phyloP scores from a whole-genome alignment of 1,140 invertebrate species.

The Aphidius ervi region DNA sequence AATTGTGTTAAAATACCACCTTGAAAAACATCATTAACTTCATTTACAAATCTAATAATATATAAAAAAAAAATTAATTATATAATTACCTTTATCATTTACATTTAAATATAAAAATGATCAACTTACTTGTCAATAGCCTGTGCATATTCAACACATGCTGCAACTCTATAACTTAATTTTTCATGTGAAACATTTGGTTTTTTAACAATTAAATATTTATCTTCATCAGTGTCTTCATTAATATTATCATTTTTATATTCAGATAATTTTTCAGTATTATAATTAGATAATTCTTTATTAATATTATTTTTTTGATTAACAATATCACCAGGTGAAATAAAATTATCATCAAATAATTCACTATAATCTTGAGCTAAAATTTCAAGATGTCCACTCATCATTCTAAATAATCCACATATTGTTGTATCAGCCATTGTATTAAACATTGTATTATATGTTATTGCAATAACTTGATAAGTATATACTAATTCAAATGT shows the following conservation, averaged over 20 bases:
- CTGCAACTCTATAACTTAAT: not conserved
- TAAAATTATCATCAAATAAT: slow-evolving; percentile 3
- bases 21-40: slow-evolving; percentile 6
- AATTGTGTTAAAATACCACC: slow-evolving; percentile 14
- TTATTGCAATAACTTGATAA: slow-evolving; percentile 5
- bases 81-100: not conserved
- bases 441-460: slow-evolving; percentile 4
- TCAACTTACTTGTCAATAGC: slow-evolving; percentile 1
- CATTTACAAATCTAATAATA: slow-evolving; percentile 10
- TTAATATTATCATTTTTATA: too few species aligned
- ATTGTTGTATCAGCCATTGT: slow-evolving; percentile 14
- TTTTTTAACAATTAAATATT: not conserved
- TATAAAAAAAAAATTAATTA: not conserved
- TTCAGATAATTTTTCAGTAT: not conserved
- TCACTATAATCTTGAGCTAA: slow-evolving; percentile 1
- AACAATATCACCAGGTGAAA: slow-evolving; percentile 1
- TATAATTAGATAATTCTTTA: not conserved
- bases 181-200: not conserved
- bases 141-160: not conserved
- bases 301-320: not conserved
- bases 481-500: not conserved
- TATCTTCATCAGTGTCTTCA: not conserved
- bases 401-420: slow-evolving; percentile 8
- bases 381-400: slow-evolving; percentile 12
- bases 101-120: not conserved